Evolutionary conservation across 2,797 vertebrate species (phyloP).

Genomic region (Fringilla coelebs): DNA sequence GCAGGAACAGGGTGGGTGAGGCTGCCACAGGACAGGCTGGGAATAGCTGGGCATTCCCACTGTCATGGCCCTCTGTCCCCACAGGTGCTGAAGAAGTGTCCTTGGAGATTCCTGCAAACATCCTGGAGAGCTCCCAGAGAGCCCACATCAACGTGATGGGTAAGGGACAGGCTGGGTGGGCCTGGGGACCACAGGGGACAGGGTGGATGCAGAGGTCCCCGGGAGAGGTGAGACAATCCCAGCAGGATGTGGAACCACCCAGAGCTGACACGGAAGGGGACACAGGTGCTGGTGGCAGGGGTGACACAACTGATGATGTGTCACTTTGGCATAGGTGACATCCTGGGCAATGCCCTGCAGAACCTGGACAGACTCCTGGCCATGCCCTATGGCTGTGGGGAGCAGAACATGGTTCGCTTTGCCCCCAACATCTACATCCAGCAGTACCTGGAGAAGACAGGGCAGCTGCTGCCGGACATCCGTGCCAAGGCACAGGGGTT

Average conservation of each 20-base stretch:
- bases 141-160: constrained; percentile 51
- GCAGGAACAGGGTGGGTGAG: neutral
- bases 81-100: constrained; percentile 35
- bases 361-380: constrained; percentile 83
- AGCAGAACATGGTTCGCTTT: constrained; percentile 88
- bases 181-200: rapidly evolving
- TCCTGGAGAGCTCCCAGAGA: constrained; percentile 59
- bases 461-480: constrained; percentile 77
- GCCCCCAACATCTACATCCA: constrained; percentile 88
- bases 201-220: neutral
- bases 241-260: neutral
- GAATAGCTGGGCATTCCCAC: neutral
- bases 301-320: neutral
- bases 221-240: neutral
- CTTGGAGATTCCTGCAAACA: constrained; percentile 52
- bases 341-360: constrained; percentile 84
- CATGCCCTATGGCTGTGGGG: constrained; percentile 87
- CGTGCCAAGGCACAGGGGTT: constrained; percentile 69
- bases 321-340: constrained; percentile 76
- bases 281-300: neutral
- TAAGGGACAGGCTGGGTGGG: neutral
- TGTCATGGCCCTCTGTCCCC: neutral
- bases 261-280: rapidly evolving
- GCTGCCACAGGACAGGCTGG: rapidly evolving
- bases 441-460: constrained; percentile 81